Base-by-base conservation (phyloP, 2,888 invertebrate species). In the Empis stercorea region DNA sequence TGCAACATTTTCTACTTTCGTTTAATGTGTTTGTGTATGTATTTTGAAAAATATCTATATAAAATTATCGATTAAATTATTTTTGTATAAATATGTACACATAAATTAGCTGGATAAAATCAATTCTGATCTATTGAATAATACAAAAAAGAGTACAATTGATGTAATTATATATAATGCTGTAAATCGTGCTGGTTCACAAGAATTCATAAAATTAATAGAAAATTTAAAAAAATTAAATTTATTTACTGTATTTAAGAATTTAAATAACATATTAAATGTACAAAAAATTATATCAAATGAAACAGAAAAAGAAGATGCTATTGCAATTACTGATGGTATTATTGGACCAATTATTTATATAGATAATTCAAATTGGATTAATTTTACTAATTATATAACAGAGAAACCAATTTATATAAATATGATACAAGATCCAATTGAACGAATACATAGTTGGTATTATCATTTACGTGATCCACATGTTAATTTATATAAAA, bases 401-500 rank as follows among this genome's bases (percentile, higher is more conserved):
- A 75, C 81, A 56, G 81, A 86, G 0, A 78, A 81, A 57, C 91
- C 91, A 1, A 87, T 91, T 59, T 91, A 91, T 69, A 81, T 92
- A 56, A 92, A 92, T 69, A 75, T 92, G 61, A 88, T 92, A 4
- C 78, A 92, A 17, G 91, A 92, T 70, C 92, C 92, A 0, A 81
- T 92, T 20, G 92, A 92, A 64, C 75, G 91, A 40, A 85, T 89
- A 11, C 89, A 91, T 61, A 88, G 88, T 7, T 89, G 89, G 89
- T 89, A 88, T 64, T 91, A 89, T 69, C 91, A 87, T 65, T 84
- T 89, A 20, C 72, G 89, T 43, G 87, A 89, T 1, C 89, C 89
- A 0, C 89, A 89, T 89, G 83, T 89, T 67, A 89, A 87, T 64
- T 87, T 89, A 20, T 4, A 20, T 4, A 20, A 20, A 20, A 20